Evolutionary conservation across 2,113 vertebrate genomes (phyloP).

Genomic region (Microtus richardsoni): DNA sequence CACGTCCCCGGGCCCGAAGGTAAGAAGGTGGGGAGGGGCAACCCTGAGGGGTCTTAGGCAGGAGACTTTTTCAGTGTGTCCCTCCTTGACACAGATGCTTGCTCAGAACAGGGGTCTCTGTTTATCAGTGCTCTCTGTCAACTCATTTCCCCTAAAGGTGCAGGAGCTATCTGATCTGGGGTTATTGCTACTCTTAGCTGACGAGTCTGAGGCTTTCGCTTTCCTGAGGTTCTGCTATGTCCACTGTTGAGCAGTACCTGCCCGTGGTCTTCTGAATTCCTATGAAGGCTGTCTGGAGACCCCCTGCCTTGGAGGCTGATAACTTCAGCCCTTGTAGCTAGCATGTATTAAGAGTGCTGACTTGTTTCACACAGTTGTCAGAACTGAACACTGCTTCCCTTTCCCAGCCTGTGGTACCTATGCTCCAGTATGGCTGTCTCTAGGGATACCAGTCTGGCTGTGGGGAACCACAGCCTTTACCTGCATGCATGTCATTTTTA

Average conservation of each 20-base stretch:
- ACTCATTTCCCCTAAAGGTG: neutral
- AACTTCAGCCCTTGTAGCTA: neutral
- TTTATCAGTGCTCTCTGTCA: neutral
- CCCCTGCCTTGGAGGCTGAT: neutral
- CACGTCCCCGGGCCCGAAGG: slow-evolving; percentile 91
- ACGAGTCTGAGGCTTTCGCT: neutral
- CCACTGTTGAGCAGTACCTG: neutral
- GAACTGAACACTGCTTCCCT: neutral
- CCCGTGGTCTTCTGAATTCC: neutral
- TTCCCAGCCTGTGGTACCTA: neutral
- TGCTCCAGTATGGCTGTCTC: neutral
- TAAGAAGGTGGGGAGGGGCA: slow-evolving; percentile 85
- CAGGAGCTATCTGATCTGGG: neutral
- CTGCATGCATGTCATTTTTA: accelerated
- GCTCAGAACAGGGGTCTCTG: neutral
- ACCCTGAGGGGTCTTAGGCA: neutral
- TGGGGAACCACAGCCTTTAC: neutral
- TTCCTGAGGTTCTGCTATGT: neutral
- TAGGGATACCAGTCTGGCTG: neutral
- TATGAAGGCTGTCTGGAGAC: neutral
- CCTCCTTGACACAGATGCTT: neutral
- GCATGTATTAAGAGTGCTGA: neutral
- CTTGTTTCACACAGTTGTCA: neutral
- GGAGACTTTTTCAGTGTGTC: neutral
- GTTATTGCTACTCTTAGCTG: neutral